Evolutionary conservation across 1,140 invertebrate genomes (phyloP), one percentile per base, ranked within the genome.

Genomic region (Drosophila nebulosa): DNA sequence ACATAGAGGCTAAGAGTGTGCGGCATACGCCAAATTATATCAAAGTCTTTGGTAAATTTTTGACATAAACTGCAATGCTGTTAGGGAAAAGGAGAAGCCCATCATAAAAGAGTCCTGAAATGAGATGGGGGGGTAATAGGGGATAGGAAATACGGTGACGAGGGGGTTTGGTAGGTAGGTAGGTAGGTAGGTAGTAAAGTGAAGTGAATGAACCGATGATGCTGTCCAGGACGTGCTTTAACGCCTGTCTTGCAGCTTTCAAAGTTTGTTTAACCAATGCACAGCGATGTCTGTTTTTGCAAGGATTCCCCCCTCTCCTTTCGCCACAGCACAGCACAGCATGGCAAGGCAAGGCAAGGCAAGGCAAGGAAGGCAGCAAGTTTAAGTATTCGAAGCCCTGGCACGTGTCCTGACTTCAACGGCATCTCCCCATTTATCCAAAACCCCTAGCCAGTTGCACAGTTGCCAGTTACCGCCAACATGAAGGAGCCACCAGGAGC

Each of bases 1-100:
- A 16, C 5, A 16, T 1, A 39, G 36, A 39, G 36, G 5, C n/a
- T n/a, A 59, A 56, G 30, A 51, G 36, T 50, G 50, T 73, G 64
- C 74, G 66, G 66, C 72, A 75, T 63, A 76, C 69, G 76, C 73
- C 76, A 78, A 78, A 76, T 78, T 76, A 69, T 73, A 79, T 76
- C 64, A 79, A 63, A 62, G 73, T 79, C 69, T 76, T 73, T 73
- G 72, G 53, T 46, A 72, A 76, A 73, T 73, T 76, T 76, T 79
- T 77, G 76, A 79, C 76, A 79, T 73, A 73, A 69, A 76, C 69
- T 78, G 67, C 52, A 57, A 21, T 16, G 39, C 16, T 46, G 39
- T 16, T 7, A 46, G 16, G 30, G 10, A 30, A 10, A 10, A 12
- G 30, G 30, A 12, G 39, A 46, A 21, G 16, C 7, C 39, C 14